Base-by-base conservation (phyloP, 2,797 vertebrate species). In the Halcyon badia region DNA sequence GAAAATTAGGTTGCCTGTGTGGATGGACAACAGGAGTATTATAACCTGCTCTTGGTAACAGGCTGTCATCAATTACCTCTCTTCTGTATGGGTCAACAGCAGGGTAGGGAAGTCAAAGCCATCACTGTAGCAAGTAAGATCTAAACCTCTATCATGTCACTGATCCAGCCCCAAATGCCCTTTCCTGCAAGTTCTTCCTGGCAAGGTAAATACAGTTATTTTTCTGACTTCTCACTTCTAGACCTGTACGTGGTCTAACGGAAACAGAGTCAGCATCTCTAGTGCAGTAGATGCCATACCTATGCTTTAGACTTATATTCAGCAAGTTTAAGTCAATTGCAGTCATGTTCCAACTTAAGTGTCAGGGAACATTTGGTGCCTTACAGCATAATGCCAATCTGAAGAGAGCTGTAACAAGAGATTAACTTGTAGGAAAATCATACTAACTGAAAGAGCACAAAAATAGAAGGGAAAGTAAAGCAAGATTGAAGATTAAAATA, bases 171-270 rank as follows among this genome's bases (percentile, higher is more conserved):
- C 17, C 73, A 80, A 66, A 25, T 25, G 73, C 28, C 89, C 66
- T 88, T 71, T 87, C 62, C 83, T 28, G 3, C 1, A 8, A 79
- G 82, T 44, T 72, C 57, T 49, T 83, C 0, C 0, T 81, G 54
- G 62, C 62, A 82, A 91, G 46, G 83, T 91, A 94, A 96, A 93
- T 73, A 90, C 60, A 68, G 64, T 80, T 56, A 70, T 91, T 88
- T 90, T 89, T 88, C 65, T 88, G 77, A 31, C 52, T 93, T 91
- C 80, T 91, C 10, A 4, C 73, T 86, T 51, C 42, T 88, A 31
- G 46, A 21, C 64, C 42, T 48, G 10, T 39, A 15, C 1, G 7
- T 1, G 1, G 16, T 46, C 26, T 68, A n/a, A 24, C 42, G 82
- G 83, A 58, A 60, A 22, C n/a, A 41, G 65, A 78, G 66, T 46